Evolutionary conservation across 2,113 vertebrate species (phyloP), one percentile per base, ranked within the genome.

Genomic region (Trinectes maculatus): DNA sequence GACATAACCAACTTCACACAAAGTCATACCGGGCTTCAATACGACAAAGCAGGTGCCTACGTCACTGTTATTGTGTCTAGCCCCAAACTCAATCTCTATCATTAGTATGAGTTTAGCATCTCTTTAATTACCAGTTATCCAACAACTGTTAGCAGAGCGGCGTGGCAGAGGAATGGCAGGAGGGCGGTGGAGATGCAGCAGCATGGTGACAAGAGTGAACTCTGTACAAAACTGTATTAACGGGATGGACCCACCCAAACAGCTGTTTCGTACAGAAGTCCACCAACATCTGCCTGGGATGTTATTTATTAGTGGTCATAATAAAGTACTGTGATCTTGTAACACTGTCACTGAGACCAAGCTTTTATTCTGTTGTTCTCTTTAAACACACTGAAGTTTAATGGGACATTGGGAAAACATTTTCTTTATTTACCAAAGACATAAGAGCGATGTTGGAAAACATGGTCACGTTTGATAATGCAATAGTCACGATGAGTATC

Each of bases 51-150:
- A 39, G 13, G 19, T 13, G 33, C 31, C 33, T 33, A 5, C 34
- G 39, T 58, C 11, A 1, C 58, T 31, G 42, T 66, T 74, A 79
- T 68, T 33, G 69, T 77, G 39, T 58, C 39, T 10, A 58, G 43
- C 52, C 57, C 47, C 29, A 37, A 76, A 87, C 77, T 29, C 77
- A 83, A 62, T 74, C 16, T 12, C 82, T 74, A 58, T 86, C 82
- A 70, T 71, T 74, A 58, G 59, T 34, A 49, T 13, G 51, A 66
- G 58, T 80, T 63, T 79, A 80, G 74, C 62, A 65, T 78, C 43
- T 58, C 54, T 71, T 85, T 83, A 87, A 88, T 88, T 74, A 80
- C 42, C 73, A 71, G 62, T 79, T 80, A 74, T 79, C 53, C 70
- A 68, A 71, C 77, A 68, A 72, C 59, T 46, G 69, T 73, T 85